A percentile compares a stretch with the other conserved stretches of the same genome.
Conservation (phyloP, 1,140 invertebrate genomes). For the Venturia canescens region DNA sequence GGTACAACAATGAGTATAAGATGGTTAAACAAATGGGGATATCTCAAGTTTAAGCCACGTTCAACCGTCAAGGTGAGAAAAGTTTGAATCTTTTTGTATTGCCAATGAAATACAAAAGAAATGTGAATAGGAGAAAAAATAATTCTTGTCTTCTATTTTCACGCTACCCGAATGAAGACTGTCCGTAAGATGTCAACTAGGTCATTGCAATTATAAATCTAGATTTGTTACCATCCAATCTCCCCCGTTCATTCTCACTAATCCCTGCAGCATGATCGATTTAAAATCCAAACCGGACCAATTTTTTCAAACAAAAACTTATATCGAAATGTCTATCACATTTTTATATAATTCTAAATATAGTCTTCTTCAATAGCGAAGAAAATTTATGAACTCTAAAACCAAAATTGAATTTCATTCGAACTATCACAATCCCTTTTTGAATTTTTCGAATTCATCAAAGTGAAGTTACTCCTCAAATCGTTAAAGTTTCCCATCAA, state of each 20-base stretch:
- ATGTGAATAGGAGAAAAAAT: not conserved
- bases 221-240: not conserved
- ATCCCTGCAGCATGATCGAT: conserved; percentile 27
- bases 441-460: too few species aligned
- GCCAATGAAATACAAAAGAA: not conserved
- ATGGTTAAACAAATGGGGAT: conserved; percentile 78
- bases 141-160: conserved; percentile 30
- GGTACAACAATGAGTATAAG: conserved; percentile 80
- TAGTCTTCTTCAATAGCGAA: too few species aligned
- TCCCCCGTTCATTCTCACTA: not conserved
- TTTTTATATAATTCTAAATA: too few species aligned
- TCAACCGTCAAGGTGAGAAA: conserved; percentile 44
- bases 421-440: too few species aligned
- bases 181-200: conserved; percentile 44
- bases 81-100: not conserved
- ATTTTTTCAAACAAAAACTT: too few species aligned
- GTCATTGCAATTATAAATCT: conserved; percentile 39
- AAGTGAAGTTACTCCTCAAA: too few species aligned
- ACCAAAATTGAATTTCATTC: too few species aligned
- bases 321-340: too few species aligned
- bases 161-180: conserved; percentile 24
- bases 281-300: not conserved
- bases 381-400: too few species aligned
- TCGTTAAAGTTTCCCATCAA: too few species aligned
- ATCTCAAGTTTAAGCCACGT: conserved; percentile 76